phyloP scores from a whole-genome alignment of 2,797 vertebrate genomes.

The Hippopotamyrus pictus region DNA sequence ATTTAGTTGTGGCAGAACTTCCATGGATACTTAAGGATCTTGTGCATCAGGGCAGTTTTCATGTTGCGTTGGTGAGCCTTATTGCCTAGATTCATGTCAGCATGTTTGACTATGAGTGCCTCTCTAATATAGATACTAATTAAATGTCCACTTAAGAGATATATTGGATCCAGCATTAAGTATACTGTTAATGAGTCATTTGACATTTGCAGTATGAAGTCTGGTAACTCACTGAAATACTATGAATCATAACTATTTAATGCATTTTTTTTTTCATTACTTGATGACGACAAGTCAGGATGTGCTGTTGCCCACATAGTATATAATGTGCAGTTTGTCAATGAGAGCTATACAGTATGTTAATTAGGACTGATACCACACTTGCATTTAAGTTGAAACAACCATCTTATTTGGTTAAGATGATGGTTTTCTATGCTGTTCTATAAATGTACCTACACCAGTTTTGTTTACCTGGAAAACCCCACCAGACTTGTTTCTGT shows the following conservation, averaged over 20 bases:
- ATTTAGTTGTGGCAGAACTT: not conserved
- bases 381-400: not conserved
- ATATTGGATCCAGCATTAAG: not conserved
- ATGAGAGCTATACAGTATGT: not conserved
- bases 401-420: not conserved
- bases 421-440: not conserved
- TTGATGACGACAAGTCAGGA: not conserved
- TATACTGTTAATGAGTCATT: not conserved
- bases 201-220: not conserved
- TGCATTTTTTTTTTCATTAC: not conserved
- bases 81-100: not conserved
- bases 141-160: not conserved
- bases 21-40: not conserved
- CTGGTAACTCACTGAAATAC: conserved; percentile 1
- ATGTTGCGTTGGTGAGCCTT: not conserved
- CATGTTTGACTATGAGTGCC: not conserved
- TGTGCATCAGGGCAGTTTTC: not conserved
- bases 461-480: not conserved
- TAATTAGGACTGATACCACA: not conserved
- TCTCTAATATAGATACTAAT: not conserved
- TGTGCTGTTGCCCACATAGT: not conserved
- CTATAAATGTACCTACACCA: not conserved
- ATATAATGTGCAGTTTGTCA: not conserved
- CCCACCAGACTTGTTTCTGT: not conserved
- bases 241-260: conserved; percentile 1